Base-by-base conservation (phyloP, 2,113 vertebrate genomes). In the Lucifuga dentata region DNA sequence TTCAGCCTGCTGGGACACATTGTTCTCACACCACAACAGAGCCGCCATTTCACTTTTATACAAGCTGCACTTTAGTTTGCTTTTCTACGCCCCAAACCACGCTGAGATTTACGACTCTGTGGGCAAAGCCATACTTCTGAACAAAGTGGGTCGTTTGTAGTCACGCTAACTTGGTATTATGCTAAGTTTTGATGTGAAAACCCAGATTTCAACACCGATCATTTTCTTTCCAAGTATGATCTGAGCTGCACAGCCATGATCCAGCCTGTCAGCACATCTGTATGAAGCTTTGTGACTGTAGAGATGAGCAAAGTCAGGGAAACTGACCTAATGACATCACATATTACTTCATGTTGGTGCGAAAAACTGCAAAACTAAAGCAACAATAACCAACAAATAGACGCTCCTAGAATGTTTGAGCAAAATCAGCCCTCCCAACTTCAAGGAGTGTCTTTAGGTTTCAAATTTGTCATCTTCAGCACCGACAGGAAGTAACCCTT, bases 21-120 rank as follows among this genome's bases (percentile, higher is more conserved):
- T 86, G 87, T 90, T 79, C 73, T 56, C 39, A 32, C 24, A 68
- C 83, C 74, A 77, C 76, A 87, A 84, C 81, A 84, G 36, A 80
- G 73, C 40, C 63, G 52, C 55, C 39, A 20, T 68, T 63, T 71
- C 49, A 70, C 40, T 70, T 76, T 83, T 67, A 76, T 23, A 68
- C 4, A 20, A 15, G 73, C 78, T 73, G 43, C 46, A 67, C 50
- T 60, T 20, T 41, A 57, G n/a, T n/a, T n/a, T 67, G 49, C 52
- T 78, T 62, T 72, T 67, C 49, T 23, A 29, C 21, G 1, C 74
- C 79, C 61, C 8, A 11, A 74, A 73, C 71, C 67, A 26, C 50
- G 69, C 17, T 26, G 39, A 71, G 55, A 73, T 74, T 53, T 73
- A 8, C 1, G 0, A 49, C 33, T 68, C 39, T 57, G 23, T 33